These are phyloP conservation scores for Tamandua tetradactyla DNA, from an alignment of 2,797 vertebrate genomes.

Conservation along the genomic window DNA sequence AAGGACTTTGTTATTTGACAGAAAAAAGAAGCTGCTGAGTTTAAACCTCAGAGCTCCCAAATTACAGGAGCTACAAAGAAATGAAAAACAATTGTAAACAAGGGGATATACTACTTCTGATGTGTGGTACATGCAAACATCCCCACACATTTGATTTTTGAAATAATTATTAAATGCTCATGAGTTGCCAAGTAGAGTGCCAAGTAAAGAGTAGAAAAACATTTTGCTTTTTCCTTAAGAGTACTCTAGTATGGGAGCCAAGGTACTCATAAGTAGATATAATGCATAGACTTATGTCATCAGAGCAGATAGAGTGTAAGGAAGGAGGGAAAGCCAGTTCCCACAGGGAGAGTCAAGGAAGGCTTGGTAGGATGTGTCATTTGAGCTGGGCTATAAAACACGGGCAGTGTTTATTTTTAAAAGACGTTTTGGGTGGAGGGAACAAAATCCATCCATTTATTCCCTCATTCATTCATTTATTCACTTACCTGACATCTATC, in stretches of 20 bases:
- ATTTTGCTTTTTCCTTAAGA: not conserved
- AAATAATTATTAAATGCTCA: not conserved
- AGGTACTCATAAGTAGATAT: not conserved
- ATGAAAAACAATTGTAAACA: not conserved
- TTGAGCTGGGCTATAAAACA: constrained; percentile 49
- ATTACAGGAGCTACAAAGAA: not conserved
- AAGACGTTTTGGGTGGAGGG: constrained; percentile 12
- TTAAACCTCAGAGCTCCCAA: not conserved
- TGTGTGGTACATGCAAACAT: not conserved
- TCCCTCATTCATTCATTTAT: not conserved
- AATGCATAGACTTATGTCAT: not conserved
- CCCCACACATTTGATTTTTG: not conserved
- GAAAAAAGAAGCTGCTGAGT: not conserved
- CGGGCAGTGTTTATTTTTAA: not conserved
- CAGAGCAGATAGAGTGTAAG: not conserved
- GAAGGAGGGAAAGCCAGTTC: not conserved
- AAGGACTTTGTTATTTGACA: not conserved
- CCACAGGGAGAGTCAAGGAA: not conserved
- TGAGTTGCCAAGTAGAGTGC: not conserved
- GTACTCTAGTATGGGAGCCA: not conserved
- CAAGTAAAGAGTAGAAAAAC: not conserved
- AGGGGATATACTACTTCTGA: not conserved
- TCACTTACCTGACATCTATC: not conserved
- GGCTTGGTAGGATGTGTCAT: not conserved
- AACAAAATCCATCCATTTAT: not conserved